Evolutionary conservation across 1,140 invertebrate species (phyloP).

Genomic region (Cryptotermes secundus): DNA sequence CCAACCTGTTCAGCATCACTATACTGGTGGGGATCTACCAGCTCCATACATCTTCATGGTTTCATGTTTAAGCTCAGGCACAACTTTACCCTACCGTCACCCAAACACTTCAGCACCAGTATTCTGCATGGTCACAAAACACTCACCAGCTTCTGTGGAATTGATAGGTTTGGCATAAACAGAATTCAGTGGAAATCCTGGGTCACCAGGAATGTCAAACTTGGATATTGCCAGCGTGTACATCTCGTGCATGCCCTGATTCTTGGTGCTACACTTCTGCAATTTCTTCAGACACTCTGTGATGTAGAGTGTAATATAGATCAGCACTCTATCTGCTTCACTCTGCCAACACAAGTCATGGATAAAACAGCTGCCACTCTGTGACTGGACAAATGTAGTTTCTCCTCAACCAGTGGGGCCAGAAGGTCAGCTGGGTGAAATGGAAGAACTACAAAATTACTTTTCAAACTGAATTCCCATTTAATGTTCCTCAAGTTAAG

Average conservation of each 20-base stretch:
- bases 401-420: no score
- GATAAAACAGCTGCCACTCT: neutral
- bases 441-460: no score
- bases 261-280: slow-evolving; percentile 87
- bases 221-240: slow-evolving; percentile 91
- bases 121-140: neutral
- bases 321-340: slow-evolving; percentile 92
- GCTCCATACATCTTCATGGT: no score
- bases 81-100: no score
- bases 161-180: slow-evolving; percentile 90
- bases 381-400: neutral
- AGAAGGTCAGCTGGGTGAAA: no score
- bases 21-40: no score
- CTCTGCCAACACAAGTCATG: slow-evolving; percentile 60
- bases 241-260: slow-evolving; percentile 93
- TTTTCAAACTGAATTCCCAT: no score
- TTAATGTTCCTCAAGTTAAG: no score
- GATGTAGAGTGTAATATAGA: slow-evolving; percentile 98
- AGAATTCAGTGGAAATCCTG: slow-evolving; percentile 95
- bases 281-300: slow-evolving; percentile 96
- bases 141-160: slow-evolving; percentile 71
- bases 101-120: no score
- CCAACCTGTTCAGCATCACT: no score
- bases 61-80: no score
- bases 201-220: slow-evolving; percentile 96